Percentiles rank a stretch among this genome's conserved stretches.
phyloP scores from a whole-genome alignment of 2,888 invertebrate species.

The Philereme vetulata region DNA sequence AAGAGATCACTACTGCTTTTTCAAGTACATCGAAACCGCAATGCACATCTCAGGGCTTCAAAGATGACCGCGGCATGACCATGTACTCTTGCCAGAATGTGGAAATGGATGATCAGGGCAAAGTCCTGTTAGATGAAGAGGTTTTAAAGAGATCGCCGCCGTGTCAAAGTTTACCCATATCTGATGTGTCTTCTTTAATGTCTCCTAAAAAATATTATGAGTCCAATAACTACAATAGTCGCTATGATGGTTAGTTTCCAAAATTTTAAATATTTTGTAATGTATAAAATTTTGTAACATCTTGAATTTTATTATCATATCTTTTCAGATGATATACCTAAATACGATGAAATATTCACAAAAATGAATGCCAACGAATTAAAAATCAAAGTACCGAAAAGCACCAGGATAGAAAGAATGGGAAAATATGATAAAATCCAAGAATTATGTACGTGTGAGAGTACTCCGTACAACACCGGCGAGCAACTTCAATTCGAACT shows the following conservation, averaged over 20 bases:
- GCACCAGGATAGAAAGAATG: constrained; percentile 62
- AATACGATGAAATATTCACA: constrained; percentile 75
- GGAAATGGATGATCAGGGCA: constrained; percentile 76
- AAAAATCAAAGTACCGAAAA: constrained; percentile 75
- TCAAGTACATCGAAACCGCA: constrained; percentile 62
- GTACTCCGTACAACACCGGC: constrained; percentile 65
- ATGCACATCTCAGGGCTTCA: constrained; percentile 60
- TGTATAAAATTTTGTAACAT: not conserved
- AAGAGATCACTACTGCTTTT: constrained; percentile 77
- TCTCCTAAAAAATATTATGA: constrained; percentile 48
- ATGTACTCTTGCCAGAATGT: constrained; percentile 77
- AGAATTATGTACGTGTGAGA: constrained; percentile 71
- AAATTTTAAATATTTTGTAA: not conserved
- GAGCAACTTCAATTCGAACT: constrained; percentile 76
- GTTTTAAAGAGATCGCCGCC: constrained; percentile 50
- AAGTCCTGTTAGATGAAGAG: constrained; percentile 72
- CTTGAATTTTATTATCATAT: constrained; percentile 1
- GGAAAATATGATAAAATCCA: constrained; percentile 71
- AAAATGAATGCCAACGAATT: constrained; percentile 76
- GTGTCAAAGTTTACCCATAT: constrained; percentile 51
- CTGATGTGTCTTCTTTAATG: constrained; percentile 55
- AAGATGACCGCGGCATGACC: constrained; percentile 72
- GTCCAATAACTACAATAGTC: constrained; percentile 33
- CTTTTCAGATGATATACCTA: constrained; percentile 55
- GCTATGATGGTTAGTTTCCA: constrained; percentile 44